phyloP scores from a whole-genome alignment of 2,797 vertebrate genomes.

The Dicrostonyx torquatus region DNA sequence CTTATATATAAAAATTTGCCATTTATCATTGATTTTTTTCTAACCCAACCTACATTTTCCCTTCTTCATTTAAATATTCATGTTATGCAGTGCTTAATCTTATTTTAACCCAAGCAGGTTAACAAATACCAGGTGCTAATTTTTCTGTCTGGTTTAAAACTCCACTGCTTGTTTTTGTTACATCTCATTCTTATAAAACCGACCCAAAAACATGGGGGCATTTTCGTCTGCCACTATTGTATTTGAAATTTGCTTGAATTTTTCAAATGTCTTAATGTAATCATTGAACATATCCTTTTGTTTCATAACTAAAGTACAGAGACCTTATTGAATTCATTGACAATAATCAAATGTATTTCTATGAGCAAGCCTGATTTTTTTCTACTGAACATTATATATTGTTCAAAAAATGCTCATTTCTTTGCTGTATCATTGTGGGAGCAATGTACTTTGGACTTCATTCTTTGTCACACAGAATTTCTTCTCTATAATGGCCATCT shows the following conservation, averaged over 20 bases:
- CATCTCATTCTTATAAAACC: background rate
- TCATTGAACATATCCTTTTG: background rate
- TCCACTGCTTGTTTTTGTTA: background rate
- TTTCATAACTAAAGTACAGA: background rate
- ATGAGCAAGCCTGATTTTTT: background rate
- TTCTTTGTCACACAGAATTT: background rate
- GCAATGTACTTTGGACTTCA: too few relatives aligned
- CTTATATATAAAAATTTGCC: background rate
- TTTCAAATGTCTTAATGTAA: background rate
- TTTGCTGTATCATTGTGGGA: background rate
- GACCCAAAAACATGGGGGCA: too few relatives aligned
- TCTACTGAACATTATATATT: background rate
- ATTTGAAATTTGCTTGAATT: background rate
- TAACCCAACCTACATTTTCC: too few relatives aligned
- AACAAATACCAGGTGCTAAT: background rate
- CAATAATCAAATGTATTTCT: background rate
- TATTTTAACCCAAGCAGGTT: too few relatives aligned
- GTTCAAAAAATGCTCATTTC: background rate
- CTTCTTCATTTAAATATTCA: too few relatives aligned
- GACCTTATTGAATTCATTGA: background rate
- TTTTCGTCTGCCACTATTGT: background rate
- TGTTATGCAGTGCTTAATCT: too few relatives aligned
- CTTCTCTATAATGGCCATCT: background rate
- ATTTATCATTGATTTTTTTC: too few relatives aligned
- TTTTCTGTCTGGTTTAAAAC: background rate